Evolutionary conservation across 1,140 invertebrate species (phyloP), one percentile per base, ranked within the genome.

Genomic region (Drosophila punjabiensis): DNA sequence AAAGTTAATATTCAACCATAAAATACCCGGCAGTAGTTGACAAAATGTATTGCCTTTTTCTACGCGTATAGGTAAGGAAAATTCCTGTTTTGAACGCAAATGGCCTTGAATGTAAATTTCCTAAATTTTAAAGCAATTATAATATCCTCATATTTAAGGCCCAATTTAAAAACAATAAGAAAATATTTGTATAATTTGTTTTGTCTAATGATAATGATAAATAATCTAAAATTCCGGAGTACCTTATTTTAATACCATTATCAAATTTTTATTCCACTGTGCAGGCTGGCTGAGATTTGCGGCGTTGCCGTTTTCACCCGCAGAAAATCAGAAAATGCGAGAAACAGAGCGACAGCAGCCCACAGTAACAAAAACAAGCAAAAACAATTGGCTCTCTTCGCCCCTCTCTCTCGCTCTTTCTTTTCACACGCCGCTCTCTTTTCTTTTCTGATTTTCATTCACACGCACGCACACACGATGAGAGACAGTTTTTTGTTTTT

Each of bases 301-400:
- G 78, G 47, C 48, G 86, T 89, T 89, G 81, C 85, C 81, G 58
- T 84, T 88, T 88, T 84, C 74, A 88, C 52, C 66, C n/a, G 37
- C 35, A 69, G 39, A 50, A 71, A 70, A 55, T 35, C 60, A 18
- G 63, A 63, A 63, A 63, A 62, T 62, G 60, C 52, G 41, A 69
- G 39, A 47, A 37, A n/a, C 37, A 70, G 14, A 37, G 60, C 69
- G 18, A 24, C 53, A 67, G 52, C 50, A 35, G 50, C 63, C 45
- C 66, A 69, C 77, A 63, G 65, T 56, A 67, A 60, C 56, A 73
- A 16, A 37, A n/a, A n/a, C n/a, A n/a, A n/a, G n/a, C n/a, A n/a
- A n/a, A n/a, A 77, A 58, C 41, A 45, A 41, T 20, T 45, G 16
- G 37, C 43, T 61, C 75, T 78, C 55, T 67, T 59, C 10, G 32